Conservation (phyloP, 64 coral and sea anemone species). For the Montipora sp. region DNA sequence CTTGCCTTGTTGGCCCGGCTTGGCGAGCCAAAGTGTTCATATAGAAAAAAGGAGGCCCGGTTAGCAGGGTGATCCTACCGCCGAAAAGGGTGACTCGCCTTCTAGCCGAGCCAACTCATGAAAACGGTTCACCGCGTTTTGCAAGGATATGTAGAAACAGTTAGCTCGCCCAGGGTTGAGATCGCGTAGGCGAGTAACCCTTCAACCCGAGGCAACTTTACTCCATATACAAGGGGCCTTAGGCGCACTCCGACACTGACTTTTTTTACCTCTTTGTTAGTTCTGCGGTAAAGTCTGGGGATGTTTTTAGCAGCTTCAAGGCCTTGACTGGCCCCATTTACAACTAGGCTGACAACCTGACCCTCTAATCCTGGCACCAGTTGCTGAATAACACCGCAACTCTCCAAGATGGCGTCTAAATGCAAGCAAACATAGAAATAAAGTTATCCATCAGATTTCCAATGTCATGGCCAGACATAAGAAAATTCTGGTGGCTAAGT, state of each 20-base stretch:
- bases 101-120: no score
- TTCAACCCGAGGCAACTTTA: no score
- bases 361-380: conserved; percentile 80
- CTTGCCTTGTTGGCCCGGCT: no score
- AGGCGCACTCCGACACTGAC: not conserved
- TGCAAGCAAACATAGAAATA: not conserved
- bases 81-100: no score
- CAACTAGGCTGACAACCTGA: conserved; percentile 82
- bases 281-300: conserved; percentile 88
- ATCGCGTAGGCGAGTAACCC: no score
- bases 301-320: conserved; percentile 93
- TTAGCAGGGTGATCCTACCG: no score
- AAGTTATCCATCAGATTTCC: not conserved
- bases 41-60: no score
- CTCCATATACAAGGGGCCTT: no score
- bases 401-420: conserved; percentile 62
- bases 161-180: no score
- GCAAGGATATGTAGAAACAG: no score
- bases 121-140: no score
- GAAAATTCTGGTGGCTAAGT: not conserved
- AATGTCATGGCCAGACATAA: not conserved
- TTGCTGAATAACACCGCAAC: conserved; percentile 61
- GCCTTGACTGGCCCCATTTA: conserved; percentile 66
- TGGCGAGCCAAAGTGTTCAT: no score
- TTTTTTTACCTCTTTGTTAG: conserved; percentile 80